phyloP scores from a whole-genome alignment of 2,888 invertebrate genomes.

The Spisula subtruncata region DNA sequence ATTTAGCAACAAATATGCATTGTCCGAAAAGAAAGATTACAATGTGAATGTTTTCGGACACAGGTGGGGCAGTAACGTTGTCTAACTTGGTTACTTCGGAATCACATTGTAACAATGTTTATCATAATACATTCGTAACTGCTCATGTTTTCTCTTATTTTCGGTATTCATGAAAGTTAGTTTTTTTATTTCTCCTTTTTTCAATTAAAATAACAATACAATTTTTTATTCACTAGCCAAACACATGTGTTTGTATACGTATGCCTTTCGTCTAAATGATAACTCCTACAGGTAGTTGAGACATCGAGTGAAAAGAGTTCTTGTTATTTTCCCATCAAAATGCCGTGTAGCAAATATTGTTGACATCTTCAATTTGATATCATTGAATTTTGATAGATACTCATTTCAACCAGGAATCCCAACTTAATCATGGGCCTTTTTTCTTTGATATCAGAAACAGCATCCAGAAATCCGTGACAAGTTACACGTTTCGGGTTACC shows the following conservation, averaged over 20 bases:
- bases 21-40: too few relatives aligned
- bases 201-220: neutral
- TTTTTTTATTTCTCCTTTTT: too few relatives aligned
- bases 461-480: conserved; percentile 49
- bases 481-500: conserved; percentile 68
- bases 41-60: too few relatives aligned
- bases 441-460: conserved; percentile 45
- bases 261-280: neutral
- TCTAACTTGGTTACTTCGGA: too few relatives aligned
- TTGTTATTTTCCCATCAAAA: conserved; percentile 44
- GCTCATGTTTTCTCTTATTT: too few relatives aligned
- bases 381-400: conserved; percentile 56
- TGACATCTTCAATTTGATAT: conserved; percentile 49
- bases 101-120: too few relatives aligned
- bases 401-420: conserved; percentile 30
- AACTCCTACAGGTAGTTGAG: neutral
- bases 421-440: conserved; percentile 44
- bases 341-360: conserved; percentile 24
- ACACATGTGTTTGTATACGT: neutral
- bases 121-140: too few relatives aligned
- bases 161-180: too few relatives aligned
- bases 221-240: neutral
- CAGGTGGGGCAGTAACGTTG: too few relatives aligned
- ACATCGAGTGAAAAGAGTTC: neutral
- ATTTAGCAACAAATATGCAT: too few relatives aligned